A percentile compares a stretch with the other conserved stretches of the same genome.
Conservation (phyloP, 2,888 invertebrate species). For the Chrysotoxum bicinctum region DNA sequence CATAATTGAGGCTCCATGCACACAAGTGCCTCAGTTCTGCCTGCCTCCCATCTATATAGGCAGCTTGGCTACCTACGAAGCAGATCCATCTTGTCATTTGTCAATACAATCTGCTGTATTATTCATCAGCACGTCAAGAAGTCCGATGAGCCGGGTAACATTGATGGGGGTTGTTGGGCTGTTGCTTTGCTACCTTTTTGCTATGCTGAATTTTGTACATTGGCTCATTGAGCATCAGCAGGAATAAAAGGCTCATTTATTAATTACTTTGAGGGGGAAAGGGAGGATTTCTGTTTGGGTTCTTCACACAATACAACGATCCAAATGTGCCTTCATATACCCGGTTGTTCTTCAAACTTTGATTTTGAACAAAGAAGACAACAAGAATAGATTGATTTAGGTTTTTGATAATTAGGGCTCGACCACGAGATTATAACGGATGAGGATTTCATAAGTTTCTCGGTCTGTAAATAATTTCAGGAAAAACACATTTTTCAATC, state of each 20-base stretch:
- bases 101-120: slow-evolving; percentile 71
- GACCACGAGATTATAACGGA: too few relatives aligned
- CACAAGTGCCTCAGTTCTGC: slow-evolving; percentile 36
- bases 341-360: background rate
- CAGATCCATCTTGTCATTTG: slow-evolving; percentile 72
- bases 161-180: slow-evolving; percentile 59
- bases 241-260: slow-evolving; percentile 68
- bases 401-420: slow-evolving; percentile 15
- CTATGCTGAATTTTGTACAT: slow-evolving; percentile 20
- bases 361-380: slow-evolving; percentile 4
- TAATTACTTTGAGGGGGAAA: slow-evolving; percentile 51
- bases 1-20: slow-evolving; percentile 63
- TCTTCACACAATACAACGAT: background rate
- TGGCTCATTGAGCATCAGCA: slow-evolving; percentile 51
- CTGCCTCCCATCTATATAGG: slow-evolving; percentile 4
- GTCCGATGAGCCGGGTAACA: slow-evolving; percentile 67
- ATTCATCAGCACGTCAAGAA: slow-evolving; percentile 71
- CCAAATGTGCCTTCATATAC: background rate
- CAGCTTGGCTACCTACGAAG: slow-evolving; percentile 32
- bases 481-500: too few relatives aligned
- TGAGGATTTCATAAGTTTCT: too few relatives aligned
- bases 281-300: background rate
- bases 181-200: slow-evolving; percentile 33
- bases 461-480: too few relatives aligned
- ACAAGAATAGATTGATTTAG: background rate